These are phyloP conservation scores for Samia ricini DNA, from an alignment of 1,140 invertebrate genomes.

Conservation along the genomic window DNA sequence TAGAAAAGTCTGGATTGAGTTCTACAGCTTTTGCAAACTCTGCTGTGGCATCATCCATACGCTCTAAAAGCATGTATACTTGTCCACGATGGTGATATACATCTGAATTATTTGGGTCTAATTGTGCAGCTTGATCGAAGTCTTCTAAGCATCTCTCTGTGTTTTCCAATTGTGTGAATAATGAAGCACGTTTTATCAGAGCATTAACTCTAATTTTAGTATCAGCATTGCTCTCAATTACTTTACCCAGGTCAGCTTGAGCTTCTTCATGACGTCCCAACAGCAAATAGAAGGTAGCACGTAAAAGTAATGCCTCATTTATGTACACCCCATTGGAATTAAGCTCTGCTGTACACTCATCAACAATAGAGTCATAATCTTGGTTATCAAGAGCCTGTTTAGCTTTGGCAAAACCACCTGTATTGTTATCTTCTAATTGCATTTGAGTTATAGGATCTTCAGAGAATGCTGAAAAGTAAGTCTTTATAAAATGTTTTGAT, in stretches of 20 bases:
- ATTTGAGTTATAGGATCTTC: conserved; percentile 85
- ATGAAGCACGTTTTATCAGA: conserved; percentile 91
- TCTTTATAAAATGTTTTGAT: conserved; percentile 90
- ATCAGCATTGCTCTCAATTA: conserved; percentile 78
- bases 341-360: conserved; percentile 89
- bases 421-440: conserved; percentile 47
- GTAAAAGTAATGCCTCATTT: conserved; percentile 85
- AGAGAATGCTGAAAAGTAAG: conserved; percentile 91
- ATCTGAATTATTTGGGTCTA: conserved; percentile 90
- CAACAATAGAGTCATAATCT: conserved; percentile 88
- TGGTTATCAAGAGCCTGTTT: conserved; percentile 82
- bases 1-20: conserved; percentile 89
- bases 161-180: conserved; percentile 89
- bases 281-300: conserved; percentile 90
- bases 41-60: conserved; percentile 85
- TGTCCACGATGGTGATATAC: conserved; percentile 87
- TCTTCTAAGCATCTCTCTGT: conserved; percentile 85
- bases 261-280: conserved; percentile 85
- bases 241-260: conserved; percentile 84
- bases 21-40: conserved; percentile 92
- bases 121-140: conserved; percentile 85
- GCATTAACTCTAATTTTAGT: conserved; percentile 88
- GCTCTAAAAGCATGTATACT: conserved; percentile 89
- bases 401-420: conserved; percentile 82
- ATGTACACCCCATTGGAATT: conserved; percentile 72